Conservation (phyloP, 2,888 invertebrate species). For the Ectobius pallidus region DNA sequence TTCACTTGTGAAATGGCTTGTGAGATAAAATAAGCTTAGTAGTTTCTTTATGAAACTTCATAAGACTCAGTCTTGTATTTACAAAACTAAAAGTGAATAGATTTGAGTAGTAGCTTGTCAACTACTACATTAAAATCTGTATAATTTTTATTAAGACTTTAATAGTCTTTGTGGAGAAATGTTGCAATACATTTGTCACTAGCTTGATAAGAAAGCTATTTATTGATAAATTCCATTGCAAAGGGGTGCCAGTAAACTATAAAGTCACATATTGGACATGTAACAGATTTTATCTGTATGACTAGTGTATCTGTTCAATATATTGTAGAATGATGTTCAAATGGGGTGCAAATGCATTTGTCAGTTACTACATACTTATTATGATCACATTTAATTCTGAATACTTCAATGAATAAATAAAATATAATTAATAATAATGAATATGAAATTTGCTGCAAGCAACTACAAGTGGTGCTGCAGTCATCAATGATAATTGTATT, state of each 20-base stretch:
- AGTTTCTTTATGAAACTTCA: neutral
- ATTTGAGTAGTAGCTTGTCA: neutral
- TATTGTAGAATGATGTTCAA: neutral
- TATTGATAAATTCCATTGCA: neutral
- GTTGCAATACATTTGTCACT: neutral
- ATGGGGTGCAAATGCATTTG: neutral
- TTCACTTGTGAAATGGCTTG: neutral
- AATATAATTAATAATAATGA: neutral
- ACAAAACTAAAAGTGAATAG: neutral
- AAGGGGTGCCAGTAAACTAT: neutral
- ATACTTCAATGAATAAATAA: neutral
- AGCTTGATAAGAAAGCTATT: neutral
- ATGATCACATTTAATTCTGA: constrained; percentile 16
- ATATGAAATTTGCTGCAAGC: constrained; percentile 1
- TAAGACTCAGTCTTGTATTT: neutral
- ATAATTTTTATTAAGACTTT: neutral
- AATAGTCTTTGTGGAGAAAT: neutral
- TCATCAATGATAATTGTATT: constrained; percentile 2
- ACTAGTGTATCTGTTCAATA: neutral
- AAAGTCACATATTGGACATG: neutral
- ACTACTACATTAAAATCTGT: neutral
- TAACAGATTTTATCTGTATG: neutral
- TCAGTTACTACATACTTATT: neutral
- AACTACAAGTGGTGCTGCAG: neutral
- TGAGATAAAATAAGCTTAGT: neutral